Evolutionary conservation across 1,140 invertebrate species (phyloP), one percentile per base, ranked within the genome.

Genomic region (Conus betulinus): DNA sequence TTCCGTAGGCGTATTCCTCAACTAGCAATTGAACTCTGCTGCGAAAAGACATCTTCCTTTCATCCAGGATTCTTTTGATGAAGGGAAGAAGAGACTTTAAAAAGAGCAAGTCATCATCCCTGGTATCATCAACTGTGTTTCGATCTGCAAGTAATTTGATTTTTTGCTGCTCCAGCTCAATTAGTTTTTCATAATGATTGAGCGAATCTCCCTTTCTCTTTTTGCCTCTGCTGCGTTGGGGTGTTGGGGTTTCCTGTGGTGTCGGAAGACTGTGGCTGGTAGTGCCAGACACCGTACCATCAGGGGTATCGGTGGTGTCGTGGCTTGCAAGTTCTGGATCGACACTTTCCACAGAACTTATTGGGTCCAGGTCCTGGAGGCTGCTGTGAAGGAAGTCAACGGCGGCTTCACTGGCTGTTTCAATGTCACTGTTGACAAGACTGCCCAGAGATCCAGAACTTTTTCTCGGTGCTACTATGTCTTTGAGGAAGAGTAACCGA

Each of bases 51-150:
- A 85, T 27, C n/a, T 60, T 85, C 52, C 25, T 57, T n/a, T 85
- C 53, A 53, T 57, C 23, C 52, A 8, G 84, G 55, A 85, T 85
- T 52, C 23, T n/a, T n/a, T 55, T 85, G 60, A 85, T 85, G 51
- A 67, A 63, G 17, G 84, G 84, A 23, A 85, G 84, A 57, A 85
- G 84, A 25, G 84, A n/a, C 60, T 85, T 85, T 55, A 57, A 67
- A n/a, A 85, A 57, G 53, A 85, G n/a, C 1, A 85, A n/a, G 51
- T 85, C 60, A n/a, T n/a, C 53, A 84, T n/a, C 82, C 25, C 3
- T 63, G n/a, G 55, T 63, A 53, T 84, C 82, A 53, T 84, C 52
- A 53, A 63, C 84, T 67, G 53, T n/a, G 25, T 67, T 85, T 55
- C 84, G 55, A 67, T 85, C 52, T 39, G 53, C n/a, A n/a, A 84